Evolutionary conservation across 2,797 vertebrate species (phyloP), one percentile per base, ranked within the genome.

Genomic region (Taeniopygia guttata): DNA sequence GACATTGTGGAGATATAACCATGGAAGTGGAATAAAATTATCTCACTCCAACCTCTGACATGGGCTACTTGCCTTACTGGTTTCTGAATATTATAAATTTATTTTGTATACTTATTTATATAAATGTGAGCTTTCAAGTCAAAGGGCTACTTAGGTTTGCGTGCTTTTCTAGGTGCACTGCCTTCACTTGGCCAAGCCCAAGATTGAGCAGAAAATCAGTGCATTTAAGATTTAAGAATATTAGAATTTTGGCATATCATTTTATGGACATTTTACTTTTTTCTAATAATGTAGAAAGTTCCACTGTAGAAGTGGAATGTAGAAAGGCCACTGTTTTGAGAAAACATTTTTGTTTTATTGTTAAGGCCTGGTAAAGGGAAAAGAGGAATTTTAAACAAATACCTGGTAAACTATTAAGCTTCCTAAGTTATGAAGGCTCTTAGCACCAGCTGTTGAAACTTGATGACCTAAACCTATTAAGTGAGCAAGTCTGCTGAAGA

Each of bases 371-470:
- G 42, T 77, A 91, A 94, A 94, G 69, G 64, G 72, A 92, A 94
- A 94, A 90, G 62, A 91, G 79, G 72, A 80, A 95, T 95, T 96
- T 96, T 96, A 96, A 97, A 97, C 88, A 97, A 96, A 97, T 93
- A 96, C 64, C 84, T 95, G 82, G 79, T 92, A 95, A 96, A 97
- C 96, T 95, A 96, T 96, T 96, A 97, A 96, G 93, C 81, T 92
- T 94, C 93, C 94, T 96, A 97, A 97, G 87, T 97, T 96, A 94
- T 73, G 94, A 95, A 96, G 91, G 95, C 89, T 89, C 93, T 93
- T 83, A 96, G 92, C 88, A 95, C 49, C 95, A 96, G 94, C 84
- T 94, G 89, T 95, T 96, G 95, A 97, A 98, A 97, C 84, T 97
- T 90, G 96, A 93, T 95, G 95, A 97, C 93, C 93, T 93, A 93